Conservation (phyloP, 2,797 vertebrate genomes). For the Periophthalmus magnuspinnatus region DNA sequence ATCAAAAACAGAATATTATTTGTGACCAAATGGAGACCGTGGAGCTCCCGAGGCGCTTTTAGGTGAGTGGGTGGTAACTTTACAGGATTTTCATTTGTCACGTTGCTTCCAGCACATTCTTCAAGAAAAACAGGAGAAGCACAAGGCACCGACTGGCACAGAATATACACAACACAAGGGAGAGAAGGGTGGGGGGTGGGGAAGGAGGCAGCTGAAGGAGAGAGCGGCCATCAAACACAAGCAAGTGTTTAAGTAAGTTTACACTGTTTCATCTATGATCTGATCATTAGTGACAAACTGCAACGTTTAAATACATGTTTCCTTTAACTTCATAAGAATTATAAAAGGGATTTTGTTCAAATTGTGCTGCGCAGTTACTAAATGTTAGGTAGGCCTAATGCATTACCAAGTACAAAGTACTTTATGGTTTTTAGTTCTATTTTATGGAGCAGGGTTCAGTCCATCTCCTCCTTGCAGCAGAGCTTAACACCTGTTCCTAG, state of each 20-base stretch:
- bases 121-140: slow-evolving; percentile 11
- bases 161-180: background rate
- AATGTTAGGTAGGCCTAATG: background rate
- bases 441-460: background rate
- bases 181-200: background rate
- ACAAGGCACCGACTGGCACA: slow-evolving; percentile 16
- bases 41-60: slow-evolving; percentile 55
- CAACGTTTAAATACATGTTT: background rate
- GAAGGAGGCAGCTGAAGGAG: slow-evolving; percentile 2
- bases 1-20: slow-evolving; percentile 56
- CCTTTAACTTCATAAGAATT: background rate
- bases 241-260: background rate
- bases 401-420: background rate
- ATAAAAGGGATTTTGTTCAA: background rate
- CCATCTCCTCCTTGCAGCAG: background rate
- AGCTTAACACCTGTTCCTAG: background rate
- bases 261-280: background rate
- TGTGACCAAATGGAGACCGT: slow-evolving; percentile 74
- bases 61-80: slow-evolving; percentile 26
- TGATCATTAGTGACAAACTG: background rate
- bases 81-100: slow-evolving; percentile 10
- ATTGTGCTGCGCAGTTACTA: background rate
- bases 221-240: background rate
- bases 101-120: slow-evolving; percentile 14
- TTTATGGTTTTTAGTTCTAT: background rate